Percentiles rank a stretch among this genome's conserved stretches.
phyloP scores from a whole-genome alignment of 2,113 vertebrate genomes.

The Hippocampus abdominalis region DNA sequence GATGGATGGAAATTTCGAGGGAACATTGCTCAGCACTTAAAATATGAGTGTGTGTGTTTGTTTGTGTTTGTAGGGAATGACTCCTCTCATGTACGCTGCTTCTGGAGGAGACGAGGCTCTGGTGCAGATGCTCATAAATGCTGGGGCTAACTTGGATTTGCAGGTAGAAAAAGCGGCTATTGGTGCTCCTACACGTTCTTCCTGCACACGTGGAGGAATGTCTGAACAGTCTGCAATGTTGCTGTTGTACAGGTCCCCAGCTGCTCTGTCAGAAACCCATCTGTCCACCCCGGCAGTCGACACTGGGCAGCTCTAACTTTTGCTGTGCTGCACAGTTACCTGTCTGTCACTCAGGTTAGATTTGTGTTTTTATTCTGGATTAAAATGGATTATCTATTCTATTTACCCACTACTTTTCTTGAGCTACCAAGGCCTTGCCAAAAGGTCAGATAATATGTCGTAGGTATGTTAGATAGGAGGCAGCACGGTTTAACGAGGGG shows the following conservation, averaged over 20 bases:
- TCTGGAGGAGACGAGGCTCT: constrained; percentile 90
- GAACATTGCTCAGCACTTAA: too few species aligned
- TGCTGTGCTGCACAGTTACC: constrained; percentile 83
- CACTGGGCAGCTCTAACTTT: constrained; percentile 87
- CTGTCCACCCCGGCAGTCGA: constrained; percentile 84
- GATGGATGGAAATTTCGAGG: too few species aligned
- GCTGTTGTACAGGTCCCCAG: constrained; percentile 77
- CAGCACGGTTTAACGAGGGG: too few species aligned
- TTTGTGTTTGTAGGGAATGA: constrained; percentile 80
- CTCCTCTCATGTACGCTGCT: constrained; percentile 89
- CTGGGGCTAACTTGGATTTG: constrained; percentile 80
- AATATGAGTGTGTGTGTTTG: neutral
- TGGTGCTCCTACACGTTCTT: neutral
- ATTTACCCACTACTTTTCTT: too few species aligned
- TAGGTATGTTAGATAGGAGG: too few species aligned
- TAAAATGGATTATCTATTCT: too few species aligned
- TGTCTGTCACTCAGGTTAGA: constrained; percentile 51
- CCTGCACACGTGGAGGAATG: too few species aligned
- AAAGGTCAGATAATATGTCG: too few species aligned
- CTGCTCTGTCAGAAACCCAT: constrained; percentile 76
- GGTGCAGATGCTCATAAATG: constrained; percentile 92
- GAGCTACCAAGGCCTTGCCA: too few species aligned
- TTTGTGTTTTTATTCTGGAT: neutral
- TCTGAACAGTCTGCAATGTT: neutral
- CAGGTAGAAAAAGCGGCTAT: constrained; percentile 41